A percentile compares a stretch with the other conserved stretches of the same genome.
Conservation (phyloP, 2,888 invertebrate genomes). For the Hypercompe scribonia region DNA sequence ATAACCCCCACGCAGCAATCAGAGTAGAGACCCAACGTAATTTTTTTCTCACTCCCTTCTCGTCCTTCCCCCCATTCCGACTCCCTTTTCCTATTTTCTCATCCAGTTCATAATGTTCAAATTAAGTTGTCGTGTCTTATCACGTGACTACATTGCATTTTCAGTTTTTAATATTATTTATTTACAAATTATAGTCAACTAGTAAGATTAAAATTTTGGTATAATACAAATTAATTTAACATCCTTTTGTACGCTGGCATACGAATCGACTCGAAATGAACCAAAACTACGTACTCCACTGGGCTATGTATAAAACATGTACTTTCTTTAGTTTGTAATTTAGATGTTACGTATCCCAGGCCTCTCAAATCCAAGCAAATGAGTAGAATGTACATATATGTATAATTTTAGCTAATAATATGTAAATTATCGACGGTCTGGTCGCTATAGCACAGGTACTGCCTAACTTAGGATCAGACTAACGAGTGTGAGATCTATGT, state of each 20-base stretch:
- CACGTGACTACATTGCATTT: too few species aligned
- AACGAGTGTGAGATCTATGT: too few species aligned
- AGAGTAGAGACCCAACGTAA: too few species aligned
- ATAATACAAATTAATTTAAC: too few species aligned
- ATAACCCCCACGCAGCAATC: too few species aligned
- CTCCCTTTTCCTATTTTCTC: background rate
- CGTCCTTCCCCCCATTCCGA: too few species aligned
- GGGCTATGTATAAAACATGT: background rate
- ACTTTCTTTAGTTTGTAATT: conserved; percentile 1
- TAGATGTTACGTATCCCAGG: conserved; percentile 5
- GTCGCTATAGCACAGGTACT: too few species aligned
- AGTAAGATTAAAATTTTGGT: too few species aligned
- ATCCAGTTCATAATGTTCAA: too few species aligned
- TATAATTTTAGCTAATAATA: background rate
- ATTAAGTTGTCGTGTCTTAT: too few species aligned
- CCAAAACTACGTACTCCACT: background rate
- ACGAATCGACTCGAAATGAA: background rate
- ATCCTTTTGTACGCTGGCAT: background rate
- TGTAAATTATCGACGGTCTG: background rate
- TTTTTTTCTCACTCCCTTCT: background rate
- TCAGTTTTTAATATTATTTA: background rate
- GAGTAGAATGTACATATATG: conserved; percentile 17
- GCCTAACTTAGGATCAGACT: too few species aligned
- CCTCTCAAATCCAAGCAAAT: conserved; percentile 15
- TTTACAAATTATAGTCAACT: background rate